Conservation (phyloP, 2,888 invertebrate species). For the Lasioglossum pauxillum region DNA sequence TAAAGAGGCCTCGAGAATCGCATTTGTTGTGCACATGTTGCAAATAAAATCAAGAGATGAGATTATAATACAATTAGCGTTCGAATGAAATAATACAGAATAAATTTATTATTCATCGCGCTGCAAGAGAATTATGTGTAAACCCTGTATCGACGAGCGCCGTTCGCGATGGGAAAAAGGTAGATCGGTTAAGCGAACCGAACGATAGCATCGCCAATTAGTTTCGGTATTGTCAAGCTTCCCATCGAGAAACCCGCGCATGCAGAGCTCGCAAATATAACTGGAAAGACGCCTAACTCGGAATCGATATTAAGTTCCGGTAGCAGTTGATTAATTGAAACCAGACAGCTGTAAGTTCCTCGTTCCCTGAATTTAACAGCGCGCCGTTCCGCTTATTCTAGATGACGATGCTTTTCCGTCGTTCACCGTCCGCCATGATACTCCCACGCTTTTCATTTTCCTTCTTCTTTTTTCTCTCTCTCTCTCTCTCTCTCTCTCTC, state of each 20-base stretch:
- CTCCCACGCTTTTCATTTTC: constrained; percentile 16
- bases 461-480: constrained; percentile 51
- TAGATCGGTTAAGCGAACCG: constrained; percentile 8
- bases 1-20: background rate
- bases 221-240: constrained; percentile 20
- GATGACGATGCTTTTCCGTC: constrained; percentile 56
- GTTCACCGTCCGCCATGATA: background rate
- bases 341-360: constrained; percentile 37
- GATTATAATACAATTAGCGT: constrained; percentile 8
- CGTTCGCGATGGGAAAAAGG: background rate
- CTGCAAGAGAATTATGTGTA: constrained; percentile 4
- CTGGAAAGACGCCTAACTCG: constrained; percentile 20
- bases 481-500: constrained; percentile 47
- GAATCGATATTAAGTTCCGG: constrained; percentile 35
- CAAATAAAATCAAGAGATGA: constrained; percentile 1
- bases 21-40: background rate
- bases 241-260: background rate
- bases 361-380: constrained; percentile 23
- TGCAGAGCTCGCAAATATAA: constrained; percentile 18
- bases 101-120: background rate
- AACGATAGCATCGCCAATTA: constrained; percentile 38
- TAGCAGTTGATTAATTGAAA: constrained; percentile 46
- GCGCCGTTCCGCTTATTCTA: constrained; percentile 42
- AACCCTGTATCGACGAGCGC: constrained; percentile 12
- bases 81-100: constrained; percentile 4